Conservation (phyloP, 2,888 invertebrate species). For the Hyposoter dolosus region DNA sequence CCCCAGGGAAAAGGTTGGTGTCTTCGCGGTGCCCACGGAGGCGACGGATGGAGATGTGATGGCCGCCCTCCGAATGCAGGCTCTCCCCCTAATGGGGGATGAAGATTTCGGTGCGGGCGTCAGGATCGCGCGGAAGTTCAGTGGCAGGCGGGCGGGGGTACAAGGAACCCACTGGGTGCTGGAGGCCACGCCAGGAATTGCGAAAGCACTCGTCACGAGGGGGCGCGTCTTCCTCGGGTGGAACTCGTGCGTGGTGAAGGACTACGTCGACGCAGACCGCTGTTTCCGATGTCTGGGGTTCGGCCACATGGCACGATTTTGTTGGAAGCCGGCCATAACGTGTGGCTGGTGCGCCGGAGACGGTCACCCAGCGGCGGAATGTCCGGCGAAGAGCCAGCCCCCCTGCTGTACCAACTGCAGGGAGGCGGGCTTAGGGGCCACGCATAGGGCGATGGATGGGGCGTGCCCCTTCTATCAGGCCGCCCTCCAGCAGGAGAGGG, state of each 20-base stretch:
- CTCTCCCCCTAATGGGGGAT: neutral
- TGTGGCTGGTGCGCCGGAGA: constrained; percentile 16
- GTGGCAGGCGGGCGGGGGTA: neutral
- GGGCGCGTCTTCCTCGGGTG: constrained; percentile 32
- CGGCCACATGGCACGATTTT: neutral
- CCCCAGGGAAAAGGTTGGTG: neutral
- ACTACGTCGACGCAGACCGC: constrained; percentile 30
- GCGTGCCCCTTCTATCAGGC: no score
- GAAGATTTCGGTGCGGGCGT: constrained; percentile 14
- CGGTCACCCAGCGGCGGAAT: neutral
- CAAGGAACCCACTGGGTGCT: constrained; percentile 5
- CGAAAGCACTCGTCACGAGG: neutral
- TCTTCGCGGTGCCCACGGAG: neutral
- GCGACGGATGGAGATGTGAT: neutral
- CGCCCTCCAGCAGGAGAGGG: neutral
- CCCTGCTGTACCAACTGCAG: constrained; percentile 14
- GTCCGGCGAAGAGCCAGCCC: constrained; percentile 1
- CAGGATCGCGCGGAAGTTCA: neutral
- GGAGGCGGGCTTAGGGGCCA: neutral
- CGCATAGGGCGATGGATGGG: neutral
- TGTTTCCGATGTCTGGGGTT: constrained; percentile 23
- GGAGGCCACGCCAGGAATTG: neutral
- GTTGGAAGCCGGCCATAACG: neutral
- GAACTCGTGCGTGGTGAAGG: constrained; percentile 21
- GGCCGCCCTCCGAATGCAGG: neutral